Evolutionary conservation across 2,113 vertebrate genomes (phyloP), one percentile per base, ranked within the genome.

Genomic region (Tetrao urogallus): DNA sequence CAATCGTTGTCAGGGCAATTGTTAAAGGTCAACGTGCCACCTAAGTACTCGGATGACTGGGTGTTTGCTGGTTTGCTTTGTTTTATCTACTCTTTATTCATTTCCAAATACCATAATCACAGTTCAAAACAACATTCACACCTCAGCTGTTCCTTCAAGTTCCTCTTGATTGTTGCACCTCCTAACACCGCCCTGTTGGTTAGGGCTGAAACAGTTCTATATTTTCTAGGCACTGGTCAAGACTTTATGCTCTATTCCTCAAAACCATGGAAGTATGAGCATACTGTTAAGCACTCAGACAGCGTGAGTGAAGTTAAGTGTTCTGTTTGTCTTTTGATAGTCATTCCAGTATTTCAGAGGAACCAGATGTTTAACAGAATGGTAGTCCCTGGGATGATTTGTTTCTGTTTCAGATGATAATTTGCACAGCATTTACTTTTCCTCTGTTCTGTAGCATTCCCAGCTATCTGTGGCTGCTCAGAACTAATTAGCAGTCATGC

Each of bases 401-500:
- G 72, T 90, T 92, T 93, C 63, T 94, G 20, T 38, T 91, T 92
- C 90, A 92, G 85, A 88, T 77, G 32, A 88, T 86, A 90, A 93
- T 95, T 94, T 88, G 80, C 70, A 88, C 72, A 71, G 52, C 10
- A 13, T 95, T 97, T 96, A 85, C 76, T 91, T 87, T 93, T 93
- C 76, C 38, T 71, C 79, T 89, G 42, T 93, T 94, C 78, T 78
- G 36, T 88, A 84, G 50, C 56, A 71, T 92, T 90, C 86, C 79
- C 54, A 91, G 73, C 79, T 96, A 86, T 93, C 73, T 89, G 60
- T 91, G 73, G 40, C 40, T 81, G 81, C 91, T 96, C 86, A 92
- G 82, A 94, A 92, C 79, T 94, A 93, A 96, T 96, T 90, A 96
- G 64, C 87, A 87, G 40, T 86, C 92, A 86, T 85, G 86, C 92